Base-by-base conservation (phyloP, 2,113 vertebrate genomes). In the Anthoscopus minutus region DNA sequence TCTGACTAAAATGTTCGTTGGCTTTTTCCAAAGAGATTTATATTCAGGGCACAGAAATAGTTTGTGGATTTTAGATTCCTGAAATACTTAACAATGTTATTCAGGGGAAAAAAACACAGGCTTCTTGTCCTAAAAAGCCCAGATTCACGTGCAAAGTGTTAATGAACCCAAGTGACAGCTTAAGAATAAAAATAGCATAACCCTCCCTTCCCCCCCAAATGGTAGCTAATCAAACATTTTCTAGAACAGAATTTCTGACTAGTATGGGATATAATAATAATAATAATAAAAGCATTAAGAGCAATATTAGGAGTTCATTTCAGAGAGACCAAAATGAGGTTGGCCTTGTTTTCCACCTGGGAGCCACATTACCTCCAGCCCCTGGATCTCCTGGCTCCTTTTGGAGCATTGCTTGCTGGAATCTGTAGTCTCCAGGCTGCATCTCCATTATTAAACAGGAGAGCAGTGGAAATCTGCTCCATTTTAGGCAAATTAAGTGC, bases 1-100 rank as follows among this genome's bases (percentile, higher is more conserved):
- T 81, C 92, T 95, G 80, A 88, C 82, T 86, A 61, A 95, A 94
- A 88, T 28, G 51, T 88, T 84, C 88, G 25, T 81, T 5, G 7
- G 69, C 54, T 93, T 97, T 96, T 94, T 96, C 95, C 94, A 67
- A 96, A 83, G 93, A 97, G 94, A 94, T 95, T 93, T 96, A 76
- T 94, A 96, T 96, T 83, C 90, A 96, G 95, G 95, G 80, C 96
- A 97, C 48, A 83, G 95, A 88, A 94, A 95, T 50, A 95, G 92
- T 94, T 94, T 88, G 80, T 92, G 72, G 90, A 94, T 94, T 96
- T 93, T 57, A 84, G 79, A 96, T 96, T 96, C 90, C 94, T 95
- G 92, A 95, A 96, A 96, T 95, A 96, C 84, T 95, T 94, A 89
- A 92, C 80, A 93, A 53, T 70, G 51, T 71, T 83, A 78, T 92